Evolutionary conservation across 2,113 vertebrate species (phyloP).

Genomic region (Leptocoma aspasia): DNA sequence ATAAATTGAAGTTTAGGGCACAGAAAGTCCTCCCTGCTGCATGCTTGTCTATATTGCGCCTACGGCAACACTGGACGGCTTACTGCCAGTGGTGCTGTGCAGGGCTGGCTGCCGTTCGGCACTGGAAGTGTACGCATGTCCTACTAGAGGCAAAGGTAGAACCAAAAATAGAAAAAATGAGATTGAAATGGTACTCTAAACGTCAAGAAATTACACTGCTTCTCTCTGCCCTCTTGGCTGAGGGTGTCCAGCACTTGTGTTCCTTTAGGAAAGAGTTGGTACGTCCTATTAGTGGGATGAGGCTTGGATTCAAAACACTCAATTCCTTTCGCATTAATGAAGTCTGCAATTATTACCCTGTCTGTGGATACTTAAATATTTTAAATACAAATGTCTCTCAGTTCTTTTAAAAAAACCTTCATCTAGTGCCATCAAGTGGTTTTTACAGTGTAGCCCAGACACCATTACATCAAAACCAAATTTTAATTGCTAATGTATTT

Average conservation of each 20-base stretch:
- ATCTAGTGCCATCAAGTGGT: background rate
- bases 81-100: background rate
- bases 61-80: too few species aligned
- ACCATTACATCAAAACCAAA: background rate
- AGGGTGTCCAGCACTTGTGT: accelerated
- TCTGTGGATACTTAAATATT: background rate
- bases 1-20: background rate
- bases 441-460: background rate
- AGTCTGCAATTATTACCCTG: background rate
- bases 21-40: background rate
- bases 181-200: background rate
- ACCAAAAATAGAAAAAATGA: background rate
- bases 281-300: accelerated
- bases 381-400: background rate
- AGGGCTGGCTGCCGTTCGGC: background rate
- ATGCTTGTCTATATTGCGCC: background rate
- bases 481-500: background rate
- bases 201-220: background rate
- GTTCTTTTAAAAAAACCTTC: background rate
- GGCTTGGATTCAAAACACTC: background rate
- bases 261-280: background rate
- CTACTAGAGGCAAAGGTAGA: background rate
- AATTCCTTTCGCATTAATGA: background rate
- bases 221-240: background rate
- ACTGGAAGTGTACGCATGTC: too few species aligned